Evolutionary conservation across 2,797 vertebrate species (phyloP).

Genomic region (Tachyglossus aculeatus): DNA sequence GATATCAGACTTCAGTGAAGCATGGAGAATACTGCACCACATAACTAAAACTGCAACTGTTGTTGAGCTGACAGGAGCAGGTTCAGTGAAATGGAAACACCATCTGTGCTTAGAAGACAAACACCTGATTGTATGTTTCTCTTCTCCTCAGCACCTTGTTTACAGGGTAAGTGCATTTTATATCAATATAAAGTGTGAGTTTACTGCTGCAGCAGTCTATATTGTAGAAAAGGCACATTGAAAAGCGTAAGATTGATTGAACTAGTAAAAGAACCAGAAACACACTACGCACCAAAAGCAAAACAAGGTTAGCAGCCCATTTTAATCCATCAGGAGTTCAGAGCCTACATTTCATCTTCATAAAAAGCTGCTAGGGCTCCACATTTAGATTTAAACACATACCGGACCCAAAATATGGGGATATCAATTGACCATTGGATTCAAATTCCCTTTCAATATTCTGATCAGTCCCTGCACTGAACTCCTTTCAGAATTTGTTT

Average conservation of each 20-base stretch:
- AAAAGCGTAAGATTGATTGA: conserved; percentile 52
- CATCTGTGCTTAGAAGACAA: conserved; percentile 45
- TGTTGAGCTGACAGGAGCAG: conserved; percentile 13
- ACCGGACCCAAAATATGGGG: not conserved
- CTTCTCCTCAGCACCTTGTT: conserved; percentile 50
- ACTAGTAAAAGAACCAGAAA: conserved; percentile 47
- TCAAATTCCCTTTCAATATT: conserved; percentile 12
- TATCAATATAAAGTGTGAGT: conserved; percentile 50
- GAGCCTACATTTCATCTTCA: conserved; percentile 2
- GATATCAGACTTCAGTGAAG: not conserved
- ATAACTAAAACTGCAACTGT: not conserved
- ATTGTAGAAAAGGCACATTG: conserved; percentile 33
- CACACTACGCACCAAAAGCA: conserved; percentile 28
- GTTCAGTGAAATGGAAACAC: conserved; percentile 32
- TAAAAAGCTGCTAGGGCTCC: not conserved
- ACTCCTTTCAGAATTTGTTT: too few relatives aligned
- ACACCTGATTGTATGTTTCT: conserved; percentile 45
- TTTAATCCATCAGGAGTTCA: conserved; percentile 3
- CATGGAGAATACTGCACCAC: not conserved
- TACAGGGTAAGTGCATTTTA: conserved; percentile 57
- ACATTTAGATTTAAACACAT: conserved; percentile 11
- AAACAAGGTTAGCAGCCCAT: not conserved
- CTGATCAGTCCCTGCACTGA: too few relatives aligned
- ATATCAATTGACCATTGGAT: not conserved
- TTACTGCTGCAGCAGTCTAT: conserved; percentile 37